Evolutionary conservation across 2,113 vertebrate species (phyloP).

Genomic region (Macroglossus sobrinus): DNA sequence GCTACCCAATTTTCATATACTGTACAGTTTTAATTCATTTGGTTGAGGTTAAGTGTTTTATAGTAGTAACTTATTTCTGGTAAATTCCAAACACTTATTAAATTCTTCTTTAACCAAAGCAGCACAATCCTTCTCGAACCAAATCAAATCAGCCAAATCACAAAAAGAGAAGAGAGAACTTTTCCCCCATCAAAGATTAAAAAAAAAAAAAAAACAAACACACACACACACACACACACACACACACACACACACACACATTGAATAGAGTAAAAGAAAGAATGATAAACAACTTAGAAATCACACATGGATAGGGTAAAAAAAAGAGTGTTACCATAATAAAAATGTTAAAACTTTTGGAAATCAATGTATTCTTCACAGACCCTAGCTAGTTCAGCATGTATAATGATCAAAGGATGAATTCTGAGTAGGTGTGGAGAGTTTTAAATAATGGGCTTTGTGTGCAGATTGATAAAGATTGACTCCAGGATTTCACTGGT

Average conservation of each 20-base stretch:
- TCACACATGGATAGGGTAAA: background rate
- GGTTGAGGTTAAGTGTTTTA: background rate
- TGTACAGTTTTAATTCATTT: background rate
- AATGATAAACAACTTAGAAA: background rate
- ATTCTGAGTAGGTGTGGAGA: background rate
- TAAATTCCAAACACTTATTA: background rate
- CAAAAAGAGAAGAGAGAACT: background rate
- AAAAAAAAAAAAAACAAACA: background rate
- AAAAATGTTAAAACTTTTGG: background rate
- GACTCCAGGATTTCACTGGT: background rate
- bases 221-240: rapidly evolving
- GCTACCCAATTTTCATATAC: background rate
- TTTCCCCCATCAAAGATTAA: background rate
- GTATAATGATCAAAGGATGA: background rate
- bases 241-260: background rate
- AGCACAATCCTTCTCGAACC: background rate
- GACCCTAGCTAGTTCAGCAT: background rate
- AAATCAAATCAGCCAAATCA: background rate
- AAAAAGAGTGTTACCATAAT: background rate
- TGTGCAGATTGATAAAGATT: background rate
- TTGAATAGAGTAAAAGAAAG: background rate
- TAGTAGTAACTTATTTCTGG: background rate
- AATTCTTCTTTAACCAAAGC: background rate
- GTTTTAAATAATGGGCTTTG: background rate
- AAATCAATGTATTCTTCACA: background rate